Percentiles rank a stretch among this genome's conserved stretches.
Conservation (phyloP, 2,113 vertebrate species). For the Petroica traversi region DNA sequence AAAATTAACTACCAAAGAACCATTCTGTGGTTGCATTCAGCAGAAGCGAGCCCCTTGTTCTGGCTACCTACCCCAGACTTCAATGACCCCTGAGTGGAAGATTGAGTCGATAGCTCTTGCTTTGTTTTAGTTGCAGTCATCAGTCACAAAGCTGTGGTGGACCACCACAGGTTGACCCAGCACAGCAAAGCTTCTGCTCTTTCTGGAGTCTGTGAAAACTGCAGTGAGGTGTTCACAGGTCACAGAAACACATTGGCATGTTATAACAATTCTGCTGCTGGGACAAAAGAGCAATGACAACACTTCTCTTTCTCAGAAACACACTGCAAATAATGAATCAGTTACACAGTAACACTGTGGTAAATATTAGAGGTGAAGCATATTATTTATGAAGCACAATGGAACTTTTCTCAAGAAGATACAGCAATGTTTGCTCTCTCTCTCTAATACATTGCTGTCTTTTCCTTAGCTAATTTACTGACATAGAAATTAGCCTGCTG, state of each 20-base stretch:
- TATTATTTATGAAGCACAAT: background rate
- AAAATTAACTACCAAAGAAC: background rate
- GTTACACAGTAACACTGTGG: background rate
- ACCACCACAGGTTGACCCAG: background rate
- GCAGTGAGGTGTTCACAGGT: background rate
- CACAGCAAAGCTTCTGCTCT: background rate
- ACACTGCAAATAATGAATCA: background rate
- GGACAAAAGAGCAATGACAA: background rate
- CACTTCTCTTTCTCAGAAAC: background rate
- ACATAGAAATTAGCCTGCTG: background rate
- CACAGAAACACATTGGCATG: background rate
- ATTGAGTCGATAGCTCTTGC: background rate
- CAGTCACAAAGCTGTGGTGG: background rate
- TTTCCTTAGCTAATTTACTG: background rate
- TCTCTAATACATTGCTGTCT: background rate
- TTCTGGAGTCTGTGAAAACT: background rate
- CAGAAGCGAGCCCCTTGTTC: background rate
- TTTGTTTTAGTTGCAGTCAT: background rate
- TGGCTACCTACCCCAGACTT: background rate
- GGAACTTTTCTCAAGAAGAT: background rate
- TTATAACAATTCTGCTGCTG: background rate
- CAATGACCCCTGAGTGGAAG: background rate
- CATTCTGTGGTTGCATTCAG: background rate
- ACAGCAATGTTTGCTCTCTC: background rate
- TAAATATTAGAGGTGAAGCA: background rate